Conservation (phyloP, 1,140 invertebrate genomes). For the Cyrtorhinus lividipennis region DNA sequence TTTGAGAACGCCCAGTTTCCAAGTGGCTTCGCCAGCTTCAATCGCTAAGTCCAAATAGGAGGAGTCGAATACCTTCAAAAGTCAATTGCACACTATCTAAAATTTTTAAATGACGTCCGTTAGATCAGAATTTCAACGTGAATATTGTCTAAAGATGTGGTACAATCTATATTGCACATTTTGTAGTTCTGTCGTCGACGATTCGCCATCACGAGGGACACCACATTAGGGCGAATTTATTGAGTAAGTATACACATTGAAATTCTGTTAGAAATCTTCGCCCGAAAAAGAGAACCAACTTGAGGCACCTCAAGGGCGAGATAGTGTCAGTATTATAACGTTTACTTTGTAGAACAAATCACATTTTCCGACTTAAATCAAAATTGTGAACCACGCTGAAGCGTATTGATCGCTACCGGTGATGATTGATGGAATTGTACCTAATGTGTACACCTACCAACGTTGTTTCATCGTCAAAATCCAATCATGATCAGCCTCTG, state of each 20-base stretch:
- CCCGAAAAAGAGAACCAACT: too few relatives aligned
- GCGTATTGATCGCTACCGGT: too few relatives aligned
- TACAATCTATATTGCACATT: not conserved
- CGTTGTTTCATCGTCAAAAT: too few relatives aligned
- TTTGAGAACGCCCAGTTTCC: slow-evolving; percentile 66
- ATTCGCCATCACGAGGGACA: not conserved
- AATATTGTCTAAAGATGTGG: not conserved
- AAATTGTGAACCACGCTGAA: too few relatives aligned
- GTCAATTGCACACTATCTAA: not conserved
- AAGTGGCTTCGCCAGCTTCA: slow-evolving; percentile 63
- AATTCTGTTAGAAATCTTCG: too few relatives aligned
- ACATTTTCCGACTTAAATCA: too few relatives aligned
- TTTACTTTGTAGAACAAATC: too few relatives aligned
- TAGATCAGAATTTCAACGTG: not conserved
- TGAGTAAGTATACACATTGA: not conserved
- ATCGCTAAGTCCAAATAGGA: slow-evolving; percentile 55
- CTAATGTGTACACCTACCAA: too few relatives aligned
- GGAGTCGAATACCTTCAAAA: not conserved
- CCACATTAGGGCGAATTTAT: not conserved
- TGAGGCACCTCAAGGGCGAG: too few relatives aligned
- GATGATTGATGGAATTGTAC: too few relatives aligned
- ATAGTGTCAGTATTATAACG: too few relatives aligned
- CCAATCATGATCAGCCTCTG: too few relatives aligned
- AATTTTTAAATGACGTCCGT: not conserved
- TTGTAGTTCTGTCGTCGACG: not conserved